Evolutionary conservation across 2,888 invertebrate species (phyloP), one percentile per base, ranked within the genome.

Genomic region (Tillus elongatus): DNA sequence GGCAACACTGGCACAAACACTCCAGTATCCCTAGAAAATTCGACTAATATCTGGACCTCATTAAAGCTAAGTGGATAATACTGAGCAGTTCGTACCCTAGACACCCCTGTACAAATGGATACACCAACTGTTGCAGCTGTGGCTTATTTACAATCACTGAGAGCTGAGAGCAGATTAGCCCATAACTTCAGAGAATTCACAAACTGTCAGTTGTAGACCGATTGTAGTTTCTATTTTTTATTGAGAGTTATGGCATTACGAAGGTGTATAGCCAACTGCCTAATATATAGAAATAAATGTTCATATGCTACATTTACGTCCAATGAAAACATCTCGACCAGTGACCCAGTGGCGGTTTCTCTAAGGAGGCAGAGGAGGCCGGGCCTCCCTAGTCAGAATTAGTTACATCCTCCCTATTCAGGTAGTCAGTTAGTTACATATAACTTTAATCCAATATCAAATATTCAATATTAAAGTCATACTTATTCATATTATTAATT

Each of bases 151-250:
- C n/a, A n/a, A 37, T 75, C 73, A 44, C 74, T 73, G 3, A 77
- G 74, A 4, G 69, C 66, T 2, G 73, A 68, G 42, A 88, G 67
- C 27, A 97, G 69, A 56, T 85, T 83, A 0, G 81, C 75, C 96
- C 97, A 98, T 39, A 98, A 70, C 51, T 83, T 80, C 39, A 97
- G 61, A 2, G 95, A 95, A 64, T 95, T 95, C 1, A 97, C 70
- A 65, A 77, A 97, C 63, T 97, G 97, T 98, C 98, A 99, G 64
- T 97, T 98, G 62, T 95, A 96, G 3, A 98, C 93, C 1, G 91
- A 80, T 66, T 91, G 91, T 42, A 85, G 79, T 49, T 87, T 81
- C 60, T 96, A 95, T 71, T 79, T 79, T 79, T 66, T 89, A 53
- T 89, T 87, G 2, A 86, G 69, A 1, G 87, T 86, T 40, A 92